Conservation (phyloP, 2,888 invertebrate genomes). For the Aspidiotus rigidus region DNA sequence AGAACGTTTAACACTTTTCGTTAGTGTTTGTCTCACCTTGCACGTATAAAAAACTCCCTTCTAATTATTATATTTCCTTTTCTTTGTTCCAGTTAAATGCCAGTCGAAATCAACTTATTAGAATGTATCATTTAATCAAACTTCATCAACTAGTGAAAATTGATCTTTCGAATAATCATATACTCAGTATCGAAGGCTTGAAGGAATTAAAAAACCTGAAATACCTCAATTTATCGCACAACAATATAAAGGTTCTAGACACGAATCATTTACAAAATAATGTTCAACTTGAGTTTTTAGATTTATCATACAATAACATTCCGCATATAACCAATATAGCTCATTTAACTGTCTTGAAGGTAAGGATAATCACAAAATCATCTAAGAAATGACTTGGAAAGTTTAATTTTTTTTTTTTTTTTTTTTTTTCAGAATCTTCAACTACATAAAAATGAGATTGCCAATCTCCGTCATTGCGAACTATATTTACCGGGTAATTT, state of each 20-base stretch:
- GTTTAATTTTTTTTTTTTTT: conserved; percentile 32
- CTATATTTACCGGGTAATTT: conserved; percentile 68
- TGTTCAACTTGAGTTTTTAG: conserved; percentile 68
- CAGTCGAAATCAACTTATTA: conserved; percentile 71
- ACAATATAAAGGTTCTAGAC: conserved; percentile 81
- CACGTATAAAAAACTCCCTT: too few species aligned
- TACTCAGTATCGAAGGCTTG: conserved; percentile 79
- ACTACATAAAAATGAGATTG: conserved; percentile 76
- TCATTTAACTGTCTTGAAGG: conserved; percentile 71
- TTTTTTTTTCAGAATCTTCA: conserved; percentile 59
- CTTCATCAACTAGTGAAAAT: conserved; percentile 69
- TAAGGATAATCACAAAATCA: conserved; percentile 43
- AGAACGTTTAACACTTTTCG: too few species aligned
- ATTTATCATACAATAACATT: conserved; percentile 82
- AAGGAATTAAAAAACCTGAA: conserved; percentile 72
- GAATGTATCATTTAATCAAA: conserved; percentile 78
- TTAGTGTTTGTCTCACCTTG: too few species aligned
- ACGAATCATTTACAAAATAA: conserved; percentile 64
- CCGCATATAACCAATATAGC: conserved; percentile 76
- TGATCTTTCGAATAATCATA: conserved; percentile 77
- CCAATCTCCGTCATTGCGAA: conserved; percentile 70
- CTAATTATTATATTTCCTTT: too few species aligned
- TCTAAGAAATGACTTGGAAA: background rate
- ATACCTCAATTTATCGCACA: conserved; percentile 74
- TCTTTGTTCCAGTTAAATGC: conserved; percentile 59